Evolutionary conservation across 2,888 invertebrate species (phyloP), one percentile per base, ranked within the genome.

Genomic region (Nebria brevicollis): DNA sequence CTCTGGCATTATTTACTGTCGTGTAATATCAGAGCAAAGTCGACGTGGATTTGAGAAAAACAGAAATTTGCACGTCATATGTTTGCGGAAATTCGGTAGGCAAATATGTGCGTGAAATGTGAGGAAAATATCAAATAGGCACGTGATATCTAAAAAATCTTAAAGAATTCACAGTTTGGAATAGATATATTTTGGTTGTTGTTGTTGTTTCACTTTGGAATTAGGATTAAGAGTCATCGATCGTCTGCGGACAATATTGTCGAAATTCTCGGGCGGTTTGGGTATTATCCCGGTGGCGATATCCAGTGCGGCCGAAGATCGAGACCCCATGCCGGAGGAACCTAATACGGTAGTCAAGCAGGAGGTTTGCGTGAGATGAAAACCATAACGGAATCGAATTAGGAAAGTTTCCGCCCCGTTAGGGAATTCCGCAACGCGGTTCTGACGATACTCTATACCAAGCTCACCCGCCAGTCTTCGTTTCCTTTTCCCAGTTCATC

Each of bases 371-470:
- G 85, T 85, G 85, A 85, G 85, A 85, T 85, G 86, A 86, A 85
- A 86, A 85, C 86, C 85, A 85, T 85, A 85, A 84, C 84, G 83
- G 84, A 85, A 86, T 85, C 85, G 85, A 86, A 85, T 86, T 86
- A 85, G 84, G 84, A 84, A 86, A 86, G 84, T 85, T 86, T 85
- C 84, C 83, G 84, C 84, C 82, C 84, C 84, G 84, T 84, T 84
- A 83, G 85, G 84, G 85, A 84, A 84, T 84, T 78, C 75, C 77
- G 75, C 78, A 41, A 42, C 66, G 70, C 72, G 41, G 65, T 66
- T 64, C 65, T 41, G 41, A 70, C 43, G 34, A 65, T 66, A 77
- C 68, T 73, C 42, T 68, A 5, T 11, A 8, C 54, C 54, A 11
- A 5, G 8, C 54, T 54, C 54, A 11, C 54, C 13, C 54, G 54